phyloP scores from a whole-genome alignment of 2,797 vertebrate genomes.

The Sebastolobus alascanus region DNA sequence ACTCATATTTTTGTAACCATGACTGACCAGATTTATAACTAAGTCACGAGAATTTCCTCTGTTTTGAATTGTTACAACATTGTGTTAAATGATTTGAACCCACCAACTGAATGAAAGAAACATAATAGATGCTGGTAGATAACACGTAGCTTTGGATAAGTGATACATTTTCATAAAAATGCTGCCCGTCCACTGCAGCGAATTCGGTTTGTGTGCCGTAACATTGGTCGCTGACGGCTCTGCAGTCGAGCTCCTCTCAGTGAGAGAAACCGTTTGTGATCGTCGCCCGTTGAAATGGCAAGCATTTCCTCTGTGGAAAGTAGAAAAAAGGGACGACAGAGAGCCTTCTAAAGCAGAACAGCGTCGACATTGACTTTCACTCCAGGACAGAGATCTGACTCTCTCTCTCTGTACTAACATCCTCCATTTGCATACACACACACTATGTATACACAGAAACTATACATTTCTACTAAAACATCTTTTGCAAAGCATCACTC shows the following conservation, averaged over 20 bases:
- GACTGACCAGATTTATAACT: neutral
- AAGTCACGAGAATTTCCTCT: neutral
- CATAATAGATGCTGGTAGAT: neutral
- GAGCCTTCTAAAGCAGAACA: conserved; percentile 47
- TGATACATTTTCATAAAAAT: neutral
- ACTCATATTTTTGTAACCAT: neutral
- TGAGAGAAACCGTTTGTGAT: conserved; percentile 67
- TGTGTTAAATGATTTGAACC: neutral
- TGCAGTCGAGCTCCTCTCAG: conserved; percentile 23
- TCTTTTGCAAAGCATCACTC: conserved; percentile 1
- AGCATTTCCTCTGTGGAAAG: conserved; percentile 73
- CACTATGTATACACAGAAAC: neutral
- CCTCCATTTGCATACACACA: conserved; percentile 15
- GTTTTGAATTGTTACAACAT: neutral
- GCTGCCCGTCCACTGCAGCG: neutral
- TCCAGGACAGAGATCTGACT: conserved; percentile 15
- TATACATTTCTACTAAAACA: neutral
- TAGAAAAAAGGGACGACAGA: conserved; percentile 36
- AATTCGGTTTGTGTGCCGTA: conserved; percentile 3
- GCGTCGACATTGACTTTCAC: conserved; percentile 40
- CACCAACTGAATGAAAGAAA: neutral
- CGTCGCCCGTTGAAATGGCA: conserved; percentile 58
- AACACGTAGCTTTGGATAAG: neutral
- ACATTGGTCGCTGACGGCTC: conserved; percentile 3
- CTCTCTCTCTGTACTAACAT: neutral